Evolutionary conservation across 2,888 invertebrate genomes (phyloP), one percentile per base, ranked within the genome.

Genomic region (Luperina testacea): DNA sequence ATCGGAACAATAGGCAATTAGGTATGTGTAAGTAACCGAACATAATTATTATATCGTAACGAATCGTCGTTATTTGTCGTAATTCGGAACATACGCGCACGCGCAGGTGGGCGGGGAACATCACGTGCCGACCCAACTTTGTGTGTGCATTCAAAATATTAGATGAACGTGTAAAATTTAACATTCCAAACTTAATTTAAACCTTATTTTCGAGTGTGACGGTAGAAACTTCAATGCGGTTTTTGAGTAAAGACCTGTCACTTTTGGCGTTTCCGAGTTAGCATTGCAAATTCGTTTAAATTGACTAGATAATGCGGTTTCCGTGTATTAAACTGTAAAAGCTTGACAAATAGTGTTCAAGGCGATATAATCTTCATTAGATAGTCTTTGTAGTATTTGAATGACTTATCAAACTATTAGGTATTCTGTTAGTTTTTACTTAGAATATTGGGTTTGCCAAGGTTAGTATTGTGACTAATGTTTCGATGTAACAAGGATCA

Each of bases 31-130:
- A 61, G 76, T 65, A 77, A 74, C 75, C 38, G 61, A 75, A 74
- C 59, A 77, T 75, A n/a, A n/a, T n/a, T n/a, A n/a, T n/a, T n/a
- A 84, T 75, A 45, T 45, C 87, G 76, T 84, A 82, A 76, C 84
- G 77, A 82, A 87, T 85, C 59, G 78, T 71, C 27, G 71, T 68
- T 73, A 86, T 87, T 87, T 86, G 77, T 77, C 69, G 80, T 86
- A 87, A 87, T 87, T 81, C 77, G 86, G 82, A 82, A 85, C 92
- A 91, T 90, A 90, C 92, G 93, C 91, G 90, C 90, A 48, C 24
- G 91, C 90, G 91, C 93, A 93, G 91, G 93, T 93, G 92, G 90
- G 89, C 88, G 88, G 83, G 72, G 77, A 81, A 77, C 75, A 77
- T 90, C 90, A 90, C 89, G 88, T 84, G 87, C 83, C 45, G 71